Evolutionary conservation across 2,888 invertebrate genomes (phyloP).

Genomic region (Zele albiditarsus): DNA sequence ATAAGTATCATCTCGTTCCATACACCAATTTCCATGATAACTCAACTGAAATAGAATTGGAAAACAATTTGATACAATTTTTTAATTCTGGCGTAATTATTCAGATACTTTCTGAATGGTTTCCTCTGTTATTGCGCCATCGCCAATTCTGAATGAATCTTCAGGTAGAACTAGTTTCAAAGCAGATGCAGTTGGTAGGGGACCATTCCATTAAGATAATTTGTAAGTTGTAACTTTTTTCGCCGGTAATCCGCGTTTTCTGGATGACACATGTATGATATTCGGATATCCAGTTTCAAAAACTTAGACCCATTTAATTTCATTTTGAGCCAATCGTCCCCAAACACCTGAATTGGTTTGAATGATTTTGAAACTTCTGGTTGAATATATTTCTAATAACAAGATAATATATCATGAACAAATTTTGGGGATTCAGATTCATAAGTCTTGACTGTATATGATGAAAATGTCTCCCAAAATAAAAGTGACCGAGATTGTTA

Average conservation of each 20-base stretch:
- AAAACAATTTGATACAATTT: background rate
- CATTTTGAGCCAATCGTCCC: slow-evolving; percentile 5
- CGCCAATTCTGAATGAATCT: slow-evolving; percentile 71
- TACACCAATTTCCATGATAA: slow-evolving; percentile 67
- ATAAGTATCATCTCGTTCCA: slow-evolving; percentile 52
- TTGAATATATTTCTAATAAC: slow-evolving; percentile 65
- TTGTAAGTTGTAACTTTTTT: slow-evolving; percentile 78
- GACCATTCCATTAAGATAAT: slow-evolving; percentile 65
- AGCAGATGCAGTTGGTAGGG: slow-evolving; percentile 11
- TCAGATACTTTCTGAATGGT: slow-evolving; percentile 75
- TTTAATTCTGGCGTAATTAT: background rate
- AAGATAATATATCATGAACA: slow-evolving; percentile 13
- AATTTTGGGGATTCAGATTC: background rate
- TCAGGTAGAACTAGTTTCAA: slow-evolving; percentile 66
- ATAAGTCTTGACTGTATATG: no score
- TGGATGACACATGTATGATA: slow-evolving; percentile 64
- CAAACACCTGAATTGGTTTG: slow-evolving; percentile 72
- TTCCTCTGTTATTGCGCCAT: slow-evolving; percentile 72
- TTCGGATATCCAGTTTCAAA: background rate
- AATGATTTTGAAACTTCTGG: slow-evolving; percentile 70
- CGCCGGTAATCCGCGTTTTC: slow-evolving; percentile 72
- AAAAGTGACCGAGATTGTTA: no score
- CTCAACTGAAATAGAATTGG: slow-evolving; percentile 58
- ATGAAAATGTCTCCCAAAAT: no score
- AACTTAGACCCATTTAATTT: background rate